Evolutionary conservation across 2,888 invertebrate genomes (phyloP), one percentile per base, ranked within the genome.

Genomic region (Eumerus sabulonum): DNA sequence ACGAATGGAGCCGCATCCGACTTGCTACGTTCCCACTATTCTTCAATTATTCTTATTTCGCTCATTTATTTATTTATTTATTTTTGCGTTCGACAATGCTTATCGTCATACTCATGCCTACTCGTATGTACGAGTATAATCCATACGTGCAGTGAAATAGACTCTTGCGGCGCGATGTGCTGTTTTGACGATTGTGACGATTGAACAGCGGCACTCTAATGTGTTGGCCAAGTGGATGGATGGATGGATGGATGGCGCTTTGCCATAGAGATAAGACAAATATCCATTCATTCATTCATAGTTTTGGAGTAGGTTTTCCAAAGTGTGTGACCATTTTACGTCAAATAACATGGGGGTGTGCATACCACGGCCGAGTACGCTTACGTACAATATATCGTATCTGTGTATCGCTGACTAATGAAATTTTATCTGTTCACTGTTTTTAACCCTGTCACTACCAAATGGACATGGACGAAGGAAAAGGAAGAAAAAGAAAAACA

Each of bases 181-280:
- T n/a, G n/a, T n/a, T n/a, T 67, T 60, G 27, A 72, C 56, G 53
- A 27, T 27, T 62, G 60, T 60, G 27, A 72, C 56, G 53, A 27
- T 27, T 62, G 60, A 67, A 67, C 62, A 56, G 53, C 51, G 53
- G 66, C 35, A 57, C 35, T 48, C 62, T 18, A 73, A 73, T 72
- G 77, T 73, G 67, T 51, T 63, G 63, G 77, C 77, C 77, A 73
- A 77, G 77, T 77, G 77, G 77, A n/a, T n/a, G n/a, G n/a, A n/a
- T n/a, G n/a, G n/a, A n/a, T n/a, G n/a, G n/a, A n/a, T n/a, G n/a
- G n/a, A n/a, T n/a, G 27, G 27, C 77, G 77, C 77, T 77, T 68
- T 77, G 77, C 77, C 77, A 77, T 76, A 76, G 66, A 72, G 77
- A 77, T 73, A 73, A 77, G 77, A 67, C 73, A 77, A 77, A 56